These are phyloP conservation scores for Drosophila basisetae DNA, from an alignment of 2,888 invertebrate genomes.

Conservation along the genomic window DNA sequence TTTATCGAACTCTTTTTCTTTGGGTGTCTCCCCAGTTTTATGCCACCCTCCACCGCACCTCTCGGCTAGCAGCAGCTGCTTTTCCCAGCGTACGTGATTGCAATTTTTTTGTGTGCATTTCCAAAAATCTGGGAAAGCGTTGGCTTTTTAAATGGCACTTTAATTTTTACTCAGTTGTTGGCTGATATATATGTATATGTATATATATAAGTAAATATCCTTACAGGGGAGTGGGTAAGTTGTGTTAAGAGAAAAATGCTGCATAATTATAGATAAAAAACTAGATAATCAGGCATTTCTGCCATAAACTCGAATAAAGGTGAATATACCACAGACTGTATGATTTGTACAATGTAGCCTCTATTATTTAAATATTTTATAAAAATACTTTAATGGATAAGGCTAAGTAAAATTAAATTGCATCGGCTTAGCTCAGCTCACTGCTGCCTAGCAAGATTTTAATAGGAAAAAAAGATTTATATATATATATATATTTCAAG, in stretches of 20 bases:
- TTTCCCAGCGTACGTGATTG: constrained; percentile 39
- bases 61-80: constrained; percentile 46
- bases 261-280: background rate
- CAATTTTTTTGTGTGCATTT: constrained; percentile 50
- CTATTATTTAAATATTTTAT: background rate
- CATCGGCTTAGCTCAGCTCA: background rate
- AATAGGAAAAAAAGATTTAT: background rate
- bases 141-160: constrained; percentile 67
- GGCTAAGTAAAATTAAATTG: background rate
- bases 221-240: background rate
- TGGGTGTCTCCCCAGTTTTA: background rate
- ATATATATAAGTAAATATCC: background rate
- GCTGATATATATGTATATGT: background rate
- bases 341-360: background rate
- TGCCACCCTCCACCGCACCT: background rate
- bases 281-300: background rate
- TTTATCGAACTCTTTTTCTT: constrained; percentile 36
- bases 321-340: background rate
- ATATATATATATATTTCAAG: background rate
- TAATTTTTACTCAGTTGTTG: constrained; percentile 48
- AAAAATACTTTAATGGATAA: background rate
- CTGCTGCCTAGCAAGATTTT: background rate
- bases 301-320: background rate
- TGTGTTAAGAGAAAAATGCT: background rate
- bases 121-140: constrained; percentile 25